Conservation (phyloP, 2,888 invertebrate genomes). For the Baronia brevicornis region DNA sequence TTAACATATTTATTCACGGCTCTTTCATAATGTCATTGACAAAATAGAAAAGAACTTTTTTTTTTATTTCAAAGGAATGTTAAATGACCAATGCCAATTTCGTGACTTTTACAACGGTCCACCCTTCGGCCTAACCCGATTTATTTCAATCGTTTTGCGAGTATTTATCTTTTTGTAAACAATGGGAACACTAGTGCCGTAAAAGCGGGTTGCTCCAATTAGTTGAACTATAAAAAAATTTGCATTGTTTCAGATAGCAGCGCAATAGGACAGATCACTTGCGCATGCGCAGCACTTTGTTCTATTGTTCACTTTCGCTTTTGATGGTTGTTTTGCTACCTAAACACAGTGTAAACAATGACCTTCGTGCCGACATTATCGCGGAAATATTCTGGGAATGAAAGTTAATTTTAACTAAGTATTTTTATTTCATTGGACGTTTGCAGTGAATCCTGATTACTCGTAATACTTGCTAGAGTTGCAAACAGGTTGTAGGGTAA, state of each 20-base stretch:
- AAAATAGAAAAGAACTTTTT: constrained; percentile 3
- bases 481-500: too few relatives aligned
- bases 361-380: neutral
- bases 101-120: constrained; percentile 32
- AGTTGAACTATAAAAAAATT: constrained; percentile 44
- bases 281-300: constrained; percentile 57
- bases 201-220: constrained; percentile 58
- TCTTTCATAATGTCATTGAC: too few relatives aligned
- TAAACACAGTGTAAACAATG: constrained; percentile 13
- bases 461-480: too few relatives aligned
- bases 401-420: too few relatives aligned
- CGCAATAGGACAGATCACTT: constrained; percentile 56
- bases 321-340: constrained; percentile 35
- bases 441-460: too few relatives aligned
- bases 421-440: too few relatives aligned
- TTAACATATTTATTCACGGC: too few relatives aligned
- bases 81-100: constrained; percentile 30
- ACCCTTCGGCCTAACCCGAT: constrained; percentile 37
- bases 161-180: constrained; percentile 41
- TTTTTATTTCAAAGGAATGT: constrained; percentile 2
- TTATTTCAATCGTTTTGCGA: constrained; percentile 52
- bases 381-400: neutral
- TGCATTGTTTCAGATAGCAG: constrained; percentile 51
- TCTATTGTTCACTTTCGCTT: constrained; percentile 55
- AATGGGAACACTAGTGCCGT: constrained; percentile 31